Evolutionary conservation across 2,888 invertebrate species (phyloP), one percentile per base, ranked within the genome.

Genomic region (Terebella lapidaria): DNA sequence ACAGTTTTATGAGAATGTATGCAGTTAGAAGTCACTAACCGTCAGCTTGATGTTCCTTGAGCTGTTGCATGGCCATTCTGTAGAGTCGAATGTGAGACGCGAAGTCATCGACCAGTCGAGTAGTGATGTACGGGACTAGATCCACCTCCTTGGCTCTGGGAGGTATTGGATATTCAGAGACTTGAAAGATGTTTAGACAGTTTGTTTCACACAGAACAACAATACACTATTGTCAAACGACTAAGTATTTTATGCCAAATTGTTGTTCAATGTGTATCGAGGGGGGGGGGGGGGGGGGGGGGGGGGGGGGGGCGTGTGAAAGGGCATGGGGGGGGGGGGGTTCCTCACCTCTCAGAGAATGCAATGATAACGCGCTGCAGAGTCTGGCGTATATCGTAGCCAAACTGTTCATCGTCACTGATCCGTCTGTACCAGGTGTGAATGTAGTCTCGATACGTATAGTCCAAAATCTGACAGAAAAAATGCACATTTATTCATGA

Each of bases 81-180:
- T 89, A 94, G 25, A 94, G 82, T 66, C 92, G 86, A 67, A 94
- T 85, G 82, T 94, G 94, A 27, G 90, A 88, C 1, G 92, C 93
- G 66, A 92, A 86, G 81, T 94, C 93, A 80, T 94, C 94, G 1
- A 94, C 92, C 62, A 94, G 84, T 65, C 88, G 85, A 30, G 90
- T 90, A 24, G 94, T 92, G 62, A 94, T 84, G 72, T 91, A 89
- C 42, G 91, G 89, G 71, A 92, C 89, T 91, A 94, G 92, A 80
- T 94, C 92, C 18, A 93, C 89, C 75, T 89, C 87, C 84, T 92
- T 92, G 52, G 91, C 80, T 66, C 84, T 83, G 62, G 56, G 54
- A 56, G 29, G 20, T 25, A 26, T 35, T 35, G n/a, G n/a, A n/a
- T n/a, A n/a, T n/a, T n/a, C n/a, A n/a, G n/a, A n/a, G n/a, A n/a